Conservation (phyloP, 2,113 vertebrate species). For the Aix galericulata region DNA sequence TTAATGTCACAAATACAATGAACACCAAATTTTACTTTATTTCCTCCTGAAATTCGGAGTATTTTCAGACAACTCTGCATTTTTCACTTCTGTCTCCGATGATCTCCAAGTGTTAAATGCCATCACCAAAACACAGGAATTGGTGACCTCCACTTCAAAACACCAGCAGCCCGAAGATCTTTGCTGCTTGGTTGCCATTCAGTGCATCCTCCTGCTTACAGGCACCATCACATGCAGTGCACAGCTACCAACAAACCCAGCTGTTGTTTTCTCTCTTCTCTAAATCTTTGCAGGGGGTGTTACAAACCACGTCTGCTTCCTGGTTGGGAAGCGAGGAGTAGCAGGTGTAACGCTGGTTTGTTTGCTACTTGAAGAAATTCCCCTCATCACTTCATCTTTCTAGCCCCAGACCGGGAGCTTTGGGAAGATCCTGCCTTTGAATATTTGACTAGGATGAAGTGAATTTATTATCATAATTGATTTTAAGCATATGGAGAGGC, state of each 20-base stretch:
- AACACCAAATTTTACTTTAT: neutral
- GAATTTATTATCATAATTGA: neutral
- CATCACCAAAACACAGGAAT: neutral
- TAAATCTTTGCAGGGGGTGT: neutral
- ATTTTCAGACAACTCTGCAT: neutral
- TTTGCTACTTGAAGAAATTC: neutral
- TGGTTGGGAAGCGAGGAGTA: neutral
- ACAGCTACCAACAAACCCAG: neutral
- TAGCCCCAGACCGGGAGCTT: neutral
- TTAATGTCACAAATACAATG: neutral
- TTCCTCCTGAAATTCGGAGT: neutral
- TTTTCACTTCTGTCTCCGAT: neutral
- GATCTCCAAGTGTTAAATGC: neutral
- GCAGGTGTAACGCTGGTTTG: neutral
- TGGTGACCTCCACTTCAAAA: neutral
- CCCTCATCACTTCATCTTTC: neutral
- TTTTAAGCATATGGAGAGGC: neutral
- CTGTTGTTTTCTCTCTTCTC: neutral
- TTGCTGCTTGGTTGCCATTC: fast-evolving
- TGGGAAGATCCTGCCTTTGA: neutral
- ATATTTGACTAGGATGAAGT: neutral
- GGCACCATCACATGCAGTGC: neutral
- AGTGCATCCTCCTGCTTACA: fast-evolving
- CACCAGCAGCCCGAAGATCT: neutral
- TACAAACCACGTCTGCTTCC: neutral